Base-by-base conservation (phyloP, 2,888 invertebrate species). In the Ditylenchus weischeri region DNA sequence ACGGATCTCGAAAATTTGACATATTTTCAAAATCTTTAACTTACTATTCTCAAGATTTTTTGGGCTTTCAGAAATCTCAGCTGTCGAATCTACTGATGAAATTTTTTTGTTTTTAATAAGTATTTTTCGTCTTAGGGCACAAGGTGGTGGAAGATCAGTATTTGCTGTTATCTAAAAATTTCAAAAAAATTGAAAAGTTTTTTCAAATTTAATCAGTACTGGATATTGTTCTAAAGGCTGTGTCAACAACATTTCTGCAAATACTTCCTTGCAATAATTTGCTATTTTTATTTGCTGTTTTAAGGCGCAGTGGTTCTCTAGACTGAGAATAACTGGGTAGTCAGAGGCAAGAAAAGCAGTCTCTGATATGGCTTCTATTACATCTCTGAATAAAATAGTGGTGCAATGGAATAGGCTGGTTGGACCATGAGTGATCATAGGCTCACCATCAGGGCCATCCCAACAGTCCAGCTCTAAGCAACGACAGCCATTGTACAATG, bases 391-490 rank as follows among this genome's bases (percentile, higher is more conserved):
- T 38, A 67, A 58, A 35, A 77, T 76, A 4, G 75, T 74, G 18
- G 75, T 77, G 62, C 75, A 77, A 57, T 70, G 73, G 65, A 29
- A 29, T 5, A 29, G 29, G 29, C 29, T 29, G 29, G 29, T 76
- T 18, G 74, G 68, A 21, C 75, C 71, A 62, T 72, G 72, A 0
- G 72, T 72, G 51, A 72, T 76, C 18, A 72, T 75, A 4, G 72
- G 72, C 15, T 64, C 70, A 23, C 71, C 74, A 85, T 94, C 93
- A n/a, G 71, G 69, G 13, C 95, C 96, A 84, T 98, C 96, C 96
- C 96, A 98, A 84, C 94, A 95, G 85, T 98, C 98, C 64, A 98
- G 87, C 85, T 98, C 98, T 4, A 98, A 92, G 85, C 95, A 96
- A 79, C 93, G 89, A 87, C 96, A 98, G 0, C 73, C 72, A 29